Base-by-base conservation (phyloP, 2,113 vertebrate species). In the Sitta europaea region DNA sequence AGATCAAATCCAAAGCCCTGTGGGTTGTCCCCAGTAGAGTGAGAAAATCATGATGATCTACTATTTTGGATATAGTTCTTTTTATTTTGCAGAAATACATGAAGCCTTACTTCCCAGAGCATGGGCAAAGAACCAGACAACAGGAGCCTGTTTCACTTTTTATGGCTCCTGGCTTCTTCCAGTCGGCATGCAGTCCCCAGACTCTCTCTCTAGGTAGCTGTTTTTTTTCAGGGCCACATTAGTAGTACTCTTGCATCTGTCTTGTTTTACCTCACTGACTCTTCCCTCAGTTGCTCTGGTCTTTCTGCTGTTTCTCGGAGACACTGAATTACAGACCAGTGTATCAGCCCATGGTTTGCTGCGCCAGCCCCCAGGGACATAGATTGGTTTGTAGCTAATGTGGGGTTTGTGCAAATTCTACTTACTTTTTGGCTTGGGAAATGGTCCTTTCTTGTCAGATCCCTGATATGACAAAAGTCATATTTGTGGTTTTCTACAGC, bases 171-270 rank as follows among this genome's bases (percentile, higher is more conserved):
- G 79, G 75, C 74, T 95, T 94, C 82, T 93, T 93, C 78, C 67
- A 93, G 91, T 80, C 72, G 88, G 86, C 82, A 62, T 73, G 86
- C 88, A 70, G 51, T 82, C 88, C 94, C 83, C 67, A 74, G 47
- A 62, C 75, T 73, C 82, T 57, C 85, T 90, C 94, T 97, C 94
- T 78, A 92, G 92, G 82, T 94, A 90, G 91, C 83, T 96, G 92
- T 92, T 95, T 77, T 90, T 40, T 94, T 92, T 94, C 88, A 92
- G 79, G 63, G 65, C 51, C 72, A 77, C 79, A 90, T 95, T 83
- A 94, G 74, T 76, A 86, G 82, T 88, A 71, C 67, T 90, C 67
- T 85, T 83, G 74, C 82, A 93, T 90, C 88, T 93, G 71, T 83
- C 78, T 83, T 88, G 50, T 85, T 94, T 95, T 94, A 90, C 82